Percentiles rank a stretch among this genome's conserved stretches.
phyloP scores from a whole-genome alignment of 2,113 vertebrate species.

The Psophia crepitans region DNA sequence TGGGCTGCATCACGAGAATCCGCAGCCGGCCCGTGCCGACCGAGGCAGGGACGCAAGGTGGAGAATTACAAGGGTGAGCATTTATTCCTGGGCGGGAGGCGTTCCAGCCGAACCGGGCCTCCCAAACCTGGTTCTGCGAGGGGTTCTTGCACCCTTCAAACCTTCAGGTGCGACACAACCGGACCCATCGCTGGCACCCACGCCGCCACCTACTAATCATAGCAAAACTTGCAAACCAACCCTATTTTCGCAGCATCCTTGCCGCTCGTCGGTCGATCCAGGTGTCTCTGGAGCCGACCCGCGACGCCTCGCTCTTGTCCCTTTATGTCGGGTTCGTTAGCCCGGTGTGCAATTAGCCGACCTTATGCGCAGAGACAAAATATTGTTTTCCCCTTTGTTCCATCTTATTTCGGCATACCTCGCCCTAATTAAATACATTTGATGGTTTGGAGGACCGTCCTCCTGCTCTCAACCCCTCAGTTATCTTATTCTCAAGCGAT shows the following conservation, averaged over 20 bases:
- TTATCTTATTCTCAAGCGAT: no score
- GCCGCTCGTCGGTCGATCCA: background rate
- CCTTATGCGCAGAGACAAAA: no score
- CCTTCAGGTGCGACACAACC: no score
- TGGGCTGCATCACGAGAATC: rapidly evolving
- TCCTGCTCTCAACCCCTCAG: no score
- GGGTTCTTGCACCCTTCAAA: background rate
- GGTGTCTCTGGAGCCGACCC: background rate
- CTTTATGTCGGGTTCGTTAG: no score
- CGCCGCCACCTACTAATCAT: rapidly evolving
- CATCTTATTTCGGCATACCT: no score
- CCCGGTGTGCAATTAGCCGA: no score
- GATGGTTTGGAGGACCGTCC: no score
- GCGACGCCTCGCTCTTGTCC: no score
- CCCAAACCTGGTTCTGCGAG: background rate
- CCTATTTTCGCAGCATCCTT: no score
- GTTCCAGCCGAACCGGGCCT: background rate
- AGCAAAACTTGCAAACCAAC: background rate
- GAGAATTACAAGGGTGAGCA: background rate
- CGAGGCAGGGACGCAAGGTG: rapidly evolving
- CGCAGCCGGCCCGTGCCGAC: rapidly evolving
- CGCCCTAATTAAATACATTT: no score
- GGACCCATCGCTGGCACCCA: background rate
- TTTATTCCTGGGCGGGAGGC: background rate
- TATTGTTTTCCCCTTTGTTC: no score